These are phyloP conservation scores for Spisula subtruncata DNA, from an alignment of 2,888 invertebrate species.

Conservation along the genomic window DNA sequence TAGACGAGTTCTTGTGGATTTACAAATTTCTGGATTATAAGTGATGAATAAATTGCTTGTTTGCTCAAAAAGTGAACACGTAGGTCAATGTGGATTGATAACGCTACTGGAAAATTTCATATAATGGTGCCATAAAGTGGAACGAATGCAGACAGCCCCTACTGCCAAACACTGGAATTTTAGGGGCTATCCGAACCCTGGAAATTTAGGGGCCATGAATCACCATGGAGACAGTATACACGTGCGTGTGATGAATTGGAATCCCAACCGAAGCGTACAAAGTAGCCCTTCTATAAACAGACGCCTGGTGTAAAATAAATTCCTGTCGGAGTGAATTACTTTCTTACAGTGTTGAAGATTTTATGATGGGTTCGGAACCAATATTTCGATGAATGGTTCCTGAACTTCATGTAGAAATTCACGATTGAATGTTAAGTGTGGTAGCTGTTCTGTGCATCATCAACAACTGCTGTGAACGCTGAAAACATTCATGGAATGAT, in stretches of 20 bases:
- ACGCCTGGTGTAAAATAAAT: conserved; percentile 22
- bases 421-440: not conserved
- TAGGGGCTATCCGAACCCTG: not conserved
- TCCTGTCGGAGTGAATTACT: conserved; percentile 38
- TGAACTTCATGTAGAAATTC: not conserved
- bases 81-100: conserved; percentile 33
- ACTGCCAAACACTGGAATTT: not conserved
- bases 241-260: conserved; percentile 37
- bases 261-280: not conserved
- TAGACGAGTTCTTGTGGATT: conserved; percentile 47
- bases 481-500: not conserved
- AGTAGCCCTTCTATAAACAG: conserved; percentile 33
- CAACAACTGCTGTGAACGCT: not conserved
- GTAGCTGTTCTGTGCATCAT: not conserved
- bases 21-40: conserved; percentile 56
- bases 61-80: conserved; percentile 44
- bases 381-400: not conserved
- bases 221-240: not conserved
- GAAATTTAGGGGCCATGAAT: conserved; percentile 16
- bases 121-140: conserved; percentile 8
- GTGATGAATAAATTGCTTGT: conserved; percentile 47
- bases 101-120: conserved; percentile 16
- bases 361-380: conserved; percentile 28
- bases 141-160: conserved; percentile 24
- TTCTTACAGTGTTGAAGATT: conserved; percentile 14